Conservation (phyloP, 1,140 invertebrate species). For the Aphelinus atriplicis region DNA sequence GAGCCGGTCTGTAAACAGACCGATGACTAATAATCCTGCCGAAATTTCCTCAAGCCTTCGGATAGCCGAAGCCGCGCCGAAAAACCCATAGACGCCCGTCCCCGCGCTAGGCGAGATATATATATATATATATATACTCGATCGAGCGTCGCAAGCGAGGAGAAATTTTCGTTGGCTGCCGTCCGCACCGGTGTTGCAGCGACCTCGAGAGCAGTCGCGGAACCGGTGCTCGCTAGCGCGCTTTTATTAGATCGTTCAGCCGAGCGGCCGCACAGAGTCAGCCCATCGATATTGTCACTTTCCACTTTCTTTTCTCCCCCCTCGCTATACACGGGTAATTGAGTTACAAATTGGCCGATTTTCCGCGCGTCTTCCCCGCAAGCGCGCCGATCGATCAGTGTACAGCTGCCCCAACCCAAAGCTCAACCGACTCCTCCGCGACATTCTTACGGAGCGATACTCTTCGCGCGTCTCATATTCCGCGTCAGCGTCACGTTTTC, state of each 20-base stretch:
- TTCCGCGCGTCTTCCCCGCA: background rate
- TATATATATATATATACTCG: background rate
- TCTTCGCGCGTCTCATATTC: too few species aligned
- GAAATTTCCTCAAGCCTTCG: background rate
- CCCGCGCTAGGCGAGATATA: background rate
- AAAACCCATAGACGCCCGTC: background rate
- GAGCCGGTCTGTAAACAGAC: conserved; percentile 1
- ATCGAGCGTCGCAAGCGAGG: conserved; percentile 14
- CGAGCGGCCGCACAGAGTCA: background rate
- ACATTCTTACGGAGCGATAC: too few species aligned
- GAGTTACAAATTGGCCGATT: conserved; percentile 1
- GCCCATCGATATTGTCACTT: conserved; percentile 22
- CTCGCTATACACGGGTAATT: background rate
- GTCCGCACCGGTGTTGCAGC: background rate
- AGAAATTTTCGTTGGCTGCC: conserved; percentile 19
- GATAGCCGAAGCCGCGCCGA: background rate
- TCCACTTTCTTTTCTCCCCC: conserved; percentile 27
- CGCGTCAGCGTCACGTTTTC: too few species aligned
- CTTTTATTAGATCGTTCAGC: conserved; percentile 31
- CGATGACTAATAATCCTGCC: background rate
- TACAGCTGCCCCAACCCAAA: too few species aligned
- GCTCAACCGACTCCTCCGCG: too few species aligned
- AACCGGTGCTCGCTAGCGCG: background rate
- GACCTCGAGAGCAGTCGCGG: conserved; percentile 8
- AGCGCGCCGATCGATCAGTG: too few species aligned